Evolutionary conservation across 2,888 invertebrate genomes (phyloP), one percentile per base, ranked within the genome.

Genomic region (Dynastes tityus): DNA sequence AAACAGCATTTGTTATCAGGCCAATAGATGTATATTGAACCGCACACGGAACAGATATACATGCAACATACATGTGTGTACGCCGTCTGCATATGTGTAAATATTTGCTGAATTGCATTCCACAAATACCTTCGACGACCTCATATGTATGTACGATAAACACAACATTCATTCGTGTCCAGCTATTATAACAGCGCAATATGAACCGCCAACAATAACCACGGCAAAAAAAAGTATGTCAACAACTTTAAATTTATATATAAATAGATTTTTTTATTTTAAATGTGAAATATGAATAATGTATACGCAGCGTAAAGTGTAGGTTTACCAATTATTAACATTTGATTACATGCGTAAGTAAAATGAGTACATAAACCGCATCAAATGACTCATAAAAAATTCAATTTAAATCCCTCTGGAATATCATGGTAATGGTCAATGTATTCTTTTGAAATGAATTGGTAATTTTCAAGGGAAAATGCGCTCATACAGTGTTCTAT

Each of bases 71-170:
- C 53, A 53, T n/a, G 53, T 53, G 4, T 53, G 11, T 9, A 53
- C 53, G 11, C 0, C 3, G 11, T 55, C 55, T 55, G 22, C 16
- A 22, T 55, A 4, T 55, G n/a, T 6, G 40, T 65, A 65, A 65
- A 65, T 65, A 65, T 65, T 65, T 65, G 65, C 65, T 65, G 65
- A 65, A 40, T 40, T 16, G 16, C 65, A 65, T 65, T 65, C 65
- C 45, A 45, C 2, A 45, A 45, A 45, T 45, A 45, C 45, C 45
- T 45, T 8, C 65, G n/a, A 1, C 37, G 65, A 65, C 16, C 3
- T 65, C 37, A 13, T 40, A 65, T 65, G 32, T 40, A 40, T 16
- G 65, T 37, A 6, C 37, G 65, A 40, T 37, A 40, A 65, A 37
- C n/a, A n/a, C 45, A 65, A 65, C 55, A 13, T 22, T n/a, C 55